Conservation (phyloP, 2,113 vertebrate species). For the Casuarius casuarius region DNA sequence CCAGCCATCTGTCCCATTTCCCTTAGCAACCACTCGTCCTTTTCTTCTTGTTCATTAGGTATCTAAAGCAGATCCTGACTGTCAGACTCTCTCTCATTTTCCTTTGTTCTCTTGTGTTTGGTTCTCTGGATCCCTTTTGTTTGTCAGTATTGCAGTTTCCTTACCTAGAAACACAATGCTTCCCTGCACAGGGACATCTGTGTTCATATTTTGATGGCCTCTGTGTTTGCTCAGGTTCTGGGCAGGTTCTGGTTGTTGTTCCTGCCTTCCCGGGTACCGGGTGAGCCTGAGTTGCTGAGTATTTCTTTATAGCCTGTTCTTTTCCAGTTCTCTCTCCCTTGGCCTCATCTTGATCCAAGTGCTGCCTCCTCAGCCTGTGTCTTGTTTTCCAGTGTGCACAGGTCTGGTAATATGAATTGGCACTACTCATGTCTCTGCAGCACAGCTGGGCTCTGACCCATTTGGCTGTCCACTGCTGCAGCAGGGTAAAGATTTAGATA, state of each 20-base stretch:
- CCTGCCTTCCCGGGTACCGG: not conserved
- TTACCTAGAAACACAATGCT: not conserved
- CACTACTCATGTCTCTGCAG: rapidly evolving
- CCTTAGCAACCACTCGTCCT: conserved; percentile 51
- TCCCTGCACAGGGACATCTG: not conserved
- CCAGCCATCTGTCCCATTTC: conserved; percentile 62
- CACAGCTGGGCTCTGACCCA: not conserved
- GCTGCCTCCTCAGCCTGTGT: not conserved
- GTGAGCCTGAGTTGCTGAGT: not conserved
- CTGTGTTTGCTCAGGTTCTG: not conserved
- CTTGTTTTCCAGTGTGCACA: not conserved
- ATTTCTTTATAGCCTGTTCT: not conserved
- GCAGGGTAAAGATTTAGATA: not conserved
- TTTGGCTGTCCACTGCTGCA: not conserved
- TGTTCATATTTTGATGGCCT: not conserved
- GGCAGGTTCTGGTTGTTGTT: not conserved
- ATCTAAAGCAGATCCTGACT: conserved; percentile 16
- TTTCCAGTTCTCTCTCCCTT: not conserved
- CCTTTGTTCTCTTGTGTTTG: not conserved
- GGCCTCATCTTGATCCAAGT: not conserved
- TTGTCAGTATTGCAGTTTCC: not conserved
- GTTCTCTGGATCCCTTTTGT: not conserved
- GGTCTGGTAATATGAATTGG: not conserved
- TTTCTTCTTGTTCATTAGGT: conserved; percentile 8
- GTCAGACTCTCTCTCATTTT: not conserved